These are phyloP conservation scores for Osmerus eperlanus DNA, from an alignment of 2,113 vertebrate species.

Conservation along the genomic window DNA sequence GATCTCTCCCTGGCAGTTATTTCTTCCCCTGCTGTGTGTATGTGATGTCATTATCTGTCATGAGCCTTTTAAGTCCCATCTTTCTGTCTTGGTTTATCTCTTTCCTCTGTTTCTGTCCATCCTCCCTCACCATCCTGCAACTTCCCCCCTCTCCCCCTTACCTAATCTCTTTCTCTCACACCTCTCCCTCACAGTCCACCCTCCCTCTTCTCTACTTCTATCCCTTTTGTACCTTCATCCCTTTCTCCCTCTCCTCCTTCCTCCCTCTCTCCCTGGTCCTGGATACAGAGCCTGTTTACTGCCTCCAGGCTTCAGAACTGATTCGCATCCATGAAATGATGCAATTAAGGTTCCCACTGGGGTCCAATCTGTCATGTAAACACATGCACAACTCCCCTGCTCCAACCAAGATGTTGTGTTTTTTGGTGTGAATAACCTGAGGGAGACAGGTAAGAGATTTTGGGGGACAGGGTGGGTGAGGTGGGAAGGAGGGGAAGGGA, in stretches of 20 bases:
- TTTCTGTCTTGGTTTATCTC: not conserved
- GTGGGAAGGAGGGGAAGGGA: conserved; percentile 12
- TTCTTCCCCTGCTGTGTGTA: not conserved
- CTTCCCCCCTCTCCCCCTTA: not conserved
- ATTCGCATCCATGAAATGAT: conserved; percentile 80
- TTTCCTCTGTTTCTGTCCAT: not conserved
- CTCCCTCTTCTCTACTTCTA: conserved; percentile 28
- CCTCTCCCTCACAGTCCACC: not conserved
- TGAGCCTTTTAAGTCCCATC: not conserved
- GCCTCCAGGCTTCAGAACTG: conserved; percentile 62
- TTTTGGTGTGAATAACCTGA: conserved; percentile 46
- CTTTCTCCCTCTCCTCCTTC: conserved; percentile 4
- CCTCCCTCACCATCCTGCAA: not conserved
- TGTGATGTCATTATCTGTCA: not conserved
- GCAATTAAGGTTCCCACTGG: conserved; percentile 76
- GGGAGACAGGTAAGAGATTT: conserved; percentile 58
- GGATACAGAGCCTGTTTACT: conserved; percentile 67
- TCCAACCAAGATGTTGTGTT: conserved; percentile 39
- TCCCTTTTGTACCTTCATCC: not conserved
- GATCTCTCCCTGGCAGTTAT: not conserved
- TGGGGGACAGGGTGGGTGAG: conserved; percentile 18
- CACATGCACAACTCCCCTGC: conserved; percentile 61
- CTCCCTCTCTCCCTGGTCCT: conserved; percentile 39
- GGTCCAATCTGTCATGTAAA: conserved; percentile 78
- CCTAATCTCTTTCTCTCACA: conserved; percentile 23